Conservation (phyloP, 2,888 invertebrate species). For the Anoplius nigerrimus region DNA sequence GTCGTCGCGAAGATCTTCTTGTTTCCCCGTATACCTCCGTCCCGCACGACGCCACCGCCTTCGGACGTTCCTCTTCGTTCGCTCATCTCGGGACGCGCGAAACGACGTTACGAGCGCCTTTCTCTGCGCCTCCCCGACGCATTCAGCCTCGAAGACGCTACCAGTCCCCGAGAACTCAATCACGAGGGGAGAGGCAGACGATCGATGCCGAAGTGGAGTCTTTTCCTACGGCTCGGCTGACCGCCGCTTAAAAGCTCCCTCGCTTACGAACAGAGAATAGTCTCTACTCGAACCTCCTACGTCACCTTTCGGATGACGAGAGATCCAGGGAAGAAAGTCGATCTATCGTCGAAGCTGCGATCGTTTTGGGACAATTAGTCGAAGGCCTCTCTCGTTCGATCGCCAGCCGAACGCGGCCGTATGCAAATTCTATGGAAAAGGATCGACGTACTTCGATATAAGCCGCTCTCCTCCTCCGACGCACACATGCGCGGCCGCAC, state of each 20-base stretch:
- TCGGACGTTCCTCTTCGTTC: background rate
- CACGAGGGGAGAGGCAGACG: background rate
- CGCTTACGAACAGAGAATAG: too few species aligned
- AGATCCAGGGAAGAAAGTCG: too few species aligned
- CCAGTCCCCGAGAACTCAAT: background rate
- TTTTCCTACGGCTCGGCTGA: background rate
- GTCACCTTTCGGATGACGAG: too few species aligned
- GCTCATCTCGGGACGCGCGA: conserved; percentile 37
- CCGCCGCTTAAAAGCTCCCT: background rate
- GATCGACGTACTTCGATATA: conserved; percentile 39
- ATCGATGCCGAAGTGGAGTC: background rate
- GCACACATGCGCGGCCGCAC: conserved; percentile 18
- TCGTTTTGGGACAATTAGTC: too few species aligned
- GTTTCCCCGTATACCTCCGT: background rate
- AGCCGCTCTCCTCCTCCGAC: conserved; percentile 25
- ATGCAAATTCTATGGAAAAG: background rate
- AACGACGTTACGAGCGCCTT: conserved; percentile 53
- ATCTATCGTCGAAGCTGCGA: too few species aligned
- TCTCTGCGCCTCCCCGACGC: conserved; percentile 21
- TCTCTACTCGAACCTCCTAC: too few species aligned
- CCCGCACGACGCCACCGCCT: conserved; percentile 1
- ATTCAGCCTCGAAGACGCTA: conserved; percentile 12
- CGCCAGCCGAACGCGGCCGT: too few species aligned
- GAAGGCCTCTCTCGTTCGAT: too few species aligned
- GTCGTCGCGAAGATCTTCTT: background rate